These are phyloP conservation scores for Tadarida brasiliensis DNA, from an alignment of 2,797 vertebrate genomes.

Conservation along the genomic window DNA sequence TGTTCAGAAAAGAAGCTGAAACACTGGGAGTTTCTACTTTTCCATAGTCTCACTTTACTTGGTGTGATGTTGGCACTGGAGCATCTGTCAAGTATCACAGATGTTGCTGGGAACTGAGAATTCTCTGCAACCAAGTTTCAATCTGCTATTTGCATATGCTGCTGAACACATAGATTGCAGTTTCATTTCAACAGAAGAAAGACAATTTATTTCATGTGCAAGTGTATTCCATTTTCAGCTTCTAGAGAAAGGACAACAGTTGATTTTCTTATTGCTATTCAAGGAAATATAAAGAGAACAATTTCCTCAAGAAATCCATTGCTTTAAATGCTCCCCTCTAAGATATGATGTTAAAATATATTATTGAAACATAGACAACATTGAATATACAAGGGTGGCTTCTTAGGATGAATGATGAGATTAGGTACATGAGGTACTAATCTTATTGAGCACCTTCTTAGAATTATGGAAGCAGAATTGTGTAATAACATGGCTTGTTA, in stretches of 20 bases:
- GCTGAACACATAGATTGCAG: not conserved
- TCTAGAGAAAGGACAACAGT: not conserved
- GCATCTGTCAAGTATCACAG: conserved; percentile 79
- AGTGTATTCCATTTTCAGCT: conserved; percentile 9
- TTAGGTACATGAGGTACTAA: not conserved
- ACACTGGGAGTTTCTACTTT: conserved; percentile 69
- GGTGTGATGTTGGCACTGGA: conserved; percentile 62
- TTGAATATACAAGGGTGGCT: not conserved
- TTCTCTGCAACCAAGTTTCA: conserved; percentile 73
- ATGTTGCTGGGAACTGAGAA: conserved; percentile 69
- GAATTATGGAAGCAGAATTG: not conserved
- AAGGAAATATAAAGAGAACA: conserved; percentile 51
- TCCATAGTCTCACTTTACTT: conserved; percentile 72
- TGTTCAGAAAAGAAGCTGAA: conserved; percentile 50
- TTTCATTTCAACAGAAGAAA: conserved; percentile 69
- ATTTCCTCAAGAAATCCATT: not conserved
- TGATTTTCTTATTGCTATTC: conserved; percentile 60
- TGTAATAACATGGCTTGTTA: not conserved
- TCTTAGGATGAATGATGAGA: not conserved
- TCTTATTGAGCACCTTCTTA: not conserved
- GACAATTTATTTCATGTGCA: conserved; percentile 45
- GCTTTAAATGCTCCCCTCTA: not conserved
- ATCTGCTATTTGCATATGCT: conserved; percentile 67
- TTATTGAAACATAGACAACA: not conserved
- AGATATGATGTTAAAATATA: not conserved